Base-by-base conservation (phyloP, 2,888 invertebrate genomes). In the Meloe dianella region DNA sequence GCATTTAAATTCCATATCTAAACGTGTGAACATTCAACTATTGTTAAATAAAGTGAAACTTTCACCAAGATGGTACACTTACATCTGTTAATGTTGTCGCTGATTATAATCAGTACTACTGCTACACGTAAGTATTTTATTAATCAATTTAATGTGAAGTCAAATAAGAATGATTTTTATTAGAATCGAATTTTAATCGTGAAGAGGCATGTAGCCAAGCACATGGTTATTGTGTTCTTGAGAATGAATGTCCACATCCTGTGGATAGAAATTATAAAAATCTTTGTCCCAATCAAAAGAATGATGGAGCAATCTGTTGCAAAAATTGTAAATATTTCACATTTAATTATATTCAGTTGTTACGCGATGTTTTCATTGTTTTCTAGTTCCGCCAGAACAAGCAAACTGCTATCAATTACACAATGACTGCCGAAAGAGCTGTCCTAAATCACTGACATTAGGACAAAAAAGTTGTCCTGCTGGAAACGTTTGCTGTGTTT, bases 261-360 rank as follows among this genome's bases (percentile, higher is more conserved):
- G 57, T 75, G 38, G 60, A 60, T n/a, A 60, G 22, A 3, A 56
- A 65, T 24, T 61, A 57, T 7, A 57, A 65, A 62, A 66, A 66
- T 9, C 69, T 75, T 10, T 78, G 78, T 64, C 68, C 73, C 0
- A 14, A 63, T 20, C 77, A 78, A 64, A 71, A 71, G 35, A 61
- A 47, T 7, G 47, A 62, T 22, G 76, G 76, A 8, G 77, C 75
- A 9, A 69, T 77, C 61, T 78, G 77, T 57, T 78, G 78, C 41
- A 64, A 71, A 60, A 62, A 71, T 35, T 72, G 77, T 76, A 70
- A 75, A 69, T 73, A 60, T 61, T 22, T 5, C 4, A 6, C 22
- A 4, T 51, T 51, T 12, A 35, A 14, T 14, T 35, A 1, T 1
- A 41, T n/a, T 41, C 41, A 30, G 29, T 35, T 47, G 20, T 7